Base-by-base conservation (phyloP, 2,797 vertebrate genomes). In the Channallabes apus region DNA sequence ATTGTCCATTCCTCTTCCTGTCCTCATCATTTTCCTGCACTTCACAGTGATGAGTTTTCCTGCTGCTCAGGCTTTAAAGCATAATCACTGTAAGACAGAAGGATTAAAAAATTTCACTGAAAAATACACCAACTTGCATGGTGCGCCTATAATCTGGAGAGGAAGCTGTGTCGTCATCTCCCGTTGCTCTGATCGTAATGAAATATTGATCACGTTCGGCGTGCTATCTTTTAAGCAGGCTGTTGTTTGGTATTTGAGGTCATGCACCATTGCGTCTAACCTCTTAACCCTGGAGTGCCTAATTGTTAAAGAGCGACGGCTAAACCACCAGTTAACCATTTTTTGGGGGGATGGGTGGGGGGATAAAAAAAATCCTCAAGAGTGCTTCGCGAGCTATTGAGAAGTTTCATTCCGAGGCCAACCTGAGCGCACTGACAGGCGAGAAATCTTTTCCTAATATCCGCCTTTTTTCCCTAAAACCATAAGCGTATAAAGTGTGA, bases 201-300 rank as follows among this genome's bases (percentile, higher is more conserved):
- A 85, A 85, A 85, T 56, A 85, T 64, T 85, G 78, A 85, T 85
- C 78, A 41, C 69, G 32, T 73, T 27, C 46, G 15, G n/a, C 4
- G 29, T 56, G 78, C 27, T 18, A 51, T 65, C 64, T 46, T 82
- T 83, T 82, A 86, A 90, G 89, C 87, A 82, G 89, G 87, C 90
- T 90, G 82, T 72, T 35, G 86, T 79, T 84, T 78, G 51, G 79
- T 82, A 79, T 79, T 84, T 84, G 84, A 83, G 91, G 90, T 90
- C 90, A 91, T 90, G 88, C 84, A 65, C n/a, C 87, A 82, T 76
- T 86, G 71, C 54, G 5, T 38, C 62, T 87, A 82, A 80, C 90
- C 84, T 69, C 82, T 76, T 58, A 29, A 41, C 73, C 15, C 61
- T 56, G 2, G 18, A 32, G 5, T 41, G 32, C 22, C 77, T 61